Evolutionary conservation across 2,888 invertebrate species (phyloP).

Genomic region (Tenthredo mesomela): DNA sequence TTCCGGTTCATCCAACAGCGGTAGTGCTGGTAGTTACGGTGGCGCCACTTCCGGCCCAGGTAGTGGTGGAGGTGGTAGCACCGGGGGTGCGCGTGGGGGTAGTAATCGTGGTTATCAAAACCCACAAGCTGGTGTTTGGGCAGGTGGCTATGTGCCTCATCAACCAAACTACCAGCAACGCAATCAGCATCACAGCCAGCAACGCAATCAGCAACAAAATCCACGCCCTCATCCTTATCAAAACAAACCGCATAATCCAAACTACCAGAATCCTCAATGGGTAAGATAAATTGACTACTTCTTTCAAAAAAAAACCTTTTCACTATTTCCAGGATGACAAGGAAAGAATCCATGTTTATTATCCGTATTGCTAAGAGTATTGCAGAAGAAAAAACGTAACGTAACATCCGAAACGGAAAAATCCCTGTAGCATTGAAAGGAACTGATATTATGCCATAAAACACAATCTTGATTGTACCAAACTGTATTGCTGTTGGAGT

Average conservation of each 20-base stretch:
- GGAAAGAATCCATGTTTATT: neutral
- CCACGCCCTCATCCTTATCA: slow-evolving; percentile 60
- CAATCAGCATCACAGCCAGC: slow-evolving; percentile 58
- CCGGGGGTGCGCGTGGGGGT: slow-evolving; percentile 56
- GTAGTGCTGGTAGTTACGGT: slow-evolving; percentile 56
- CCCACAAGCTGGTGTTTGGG: slow-evolving; percentile 65
- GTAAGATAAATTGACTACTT: slow-evolving; percentile 53
- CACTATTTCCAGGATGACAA: neutral
- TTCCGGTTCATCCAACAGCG: slow-evolving; percentile 51
- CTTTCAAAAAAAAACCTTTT: neutral
- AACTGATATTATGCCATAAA: too few species aligned
- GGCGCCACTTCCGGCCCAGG: slow-evolving; percentile 45
- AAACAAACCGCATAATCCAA: slow-evolving; percentile 62
- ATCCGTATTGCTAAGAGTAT: neutral
- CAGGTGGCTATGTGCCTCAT: slow-evolving; percentile 61
- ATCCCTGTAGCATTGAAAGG: too few species aligned
- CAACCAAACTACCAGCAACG: slow-evolving; percentile 59
- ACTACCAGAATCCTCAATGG: slow-evolving; percentile 60
- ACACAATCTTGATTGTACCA: too few species aligned
- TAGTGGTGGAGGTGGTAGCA: slow-evolving; percentile 47
- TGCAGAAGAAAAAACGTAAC: too few species aligned
- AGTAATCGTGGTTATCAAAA: slow-evolving; percentile 60
- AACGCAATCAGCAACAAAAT: slow-evolving; percentile 57
- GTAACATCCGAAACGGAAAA: too few species aligned
- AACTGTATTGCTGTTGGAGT: too few species aligned